These are phyloP conservation scores for Lutjanus campechanus DNA, from an alignment of 2,797 vertebrate species.

Conservation along the genomic window DNA sequence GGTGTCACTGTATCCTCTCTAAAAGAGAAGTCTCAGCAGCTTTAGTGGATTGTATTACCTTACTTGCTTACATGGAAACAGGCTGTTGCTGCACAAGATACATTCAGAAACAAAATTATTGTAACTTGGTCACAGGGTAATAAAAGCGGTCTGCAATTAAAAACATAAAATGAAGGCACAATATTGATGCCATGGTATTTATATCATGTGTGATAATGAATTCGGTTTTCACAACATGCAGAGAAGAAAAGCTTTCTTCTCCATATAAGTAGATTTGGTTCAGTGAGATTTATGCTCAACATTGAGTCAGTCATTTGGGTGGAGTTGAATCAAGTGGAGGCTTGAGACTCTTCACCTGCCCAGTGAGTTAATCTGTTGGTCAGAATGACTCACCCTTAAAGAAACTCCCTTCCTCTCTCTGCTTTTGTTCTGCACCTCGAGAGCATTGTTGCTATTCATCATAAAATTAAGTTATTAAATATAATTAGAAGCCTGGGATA, in stretches of 20 bases:
- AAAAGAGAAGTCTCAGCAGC: background rate
- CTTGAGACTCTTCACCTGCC: slow-evolving; percentile 13
- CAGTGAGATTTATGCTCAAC: background rate
- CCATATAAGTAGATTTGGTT: background rate
- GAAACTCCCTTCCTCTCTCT: background rate
- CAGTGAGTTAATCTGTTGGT: background rate
- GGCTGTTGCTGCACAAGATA: slow-evolving; percentile 35
- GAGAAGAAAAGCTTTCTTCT: background rate
- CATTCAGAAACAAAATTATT: slow-evolving; percentile 1
- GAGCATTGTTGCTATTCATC: background rate
- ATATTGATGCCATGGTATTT: background rate
- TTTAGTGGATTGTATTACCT: background rate
- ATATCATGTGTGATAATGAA: background rate
- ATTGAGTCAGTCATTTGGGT: slow-evolving; percentile 35
- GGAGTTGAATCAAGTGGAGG: slow-evolving; percentile 43
- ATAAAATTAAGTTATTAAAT: background rate
- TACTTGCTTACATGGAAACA: slow-evolving; percentile 40
- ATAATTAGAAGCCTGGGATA: background rate
- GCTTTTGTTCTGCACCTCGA: slow-evolving; percentile 14
- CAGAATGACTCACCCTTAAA: slow-evolving; percentile 11
- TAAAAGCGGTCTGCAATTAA: background rate
- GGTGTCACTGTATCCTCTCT: slow-evolving; percentile 44
- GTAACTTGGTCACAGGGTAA: slow-evolving; percentile 13
- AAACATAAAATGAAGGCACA: background rate
- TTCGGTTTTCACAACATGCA: background rate